Conservation (phyloP, 2,888 invertebrate genomes). For the Orchestes rusci region DNA sequence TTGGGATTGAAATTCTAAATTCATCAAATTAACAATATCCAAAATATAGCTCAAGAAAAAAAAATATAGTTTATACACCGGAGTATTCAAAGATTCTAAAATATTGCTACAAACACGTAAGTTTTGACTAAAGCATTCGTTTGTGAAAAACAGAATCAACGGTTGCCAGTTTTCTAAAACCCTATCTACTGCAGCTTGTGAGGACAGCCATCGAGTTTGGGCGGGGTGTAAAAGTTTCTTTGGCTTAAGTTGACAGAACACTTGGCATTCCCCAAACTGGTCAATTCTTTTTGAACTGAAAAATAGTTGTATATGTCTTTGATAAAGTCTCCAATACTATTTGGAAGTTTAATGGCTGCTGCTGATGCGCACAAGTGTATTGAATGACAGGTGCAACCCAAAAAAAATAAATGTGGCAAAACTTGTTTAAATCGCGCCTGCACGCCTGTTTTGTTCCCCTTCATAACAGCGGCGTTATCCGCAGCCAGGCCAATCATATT, state of each 20-base stretch:
- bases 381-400: constrained; percentile 12
- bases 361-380: constrained; percentile 12
- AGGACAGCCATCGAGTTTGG: constrained; percentile 14
- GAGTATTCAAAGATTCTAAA: constrained; percentile 1
- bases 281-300: constrained; percentile 3
- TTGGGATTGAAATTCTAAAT: constrained; percentile 16
- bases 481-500: constrained; percentile 10
- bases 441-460: constrained; percentile 6
- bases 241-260: constrained; percentile 13
- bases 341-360: constrained; percentile 9
- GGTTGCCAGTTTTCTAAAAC: constrained; percentile 10
- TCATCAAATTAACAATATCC: constrained; percentile 8
- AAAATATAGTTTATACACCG: constrained; percentile 10
- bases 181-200: constrained; percentile 10
- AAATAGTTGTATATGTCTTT: constrained; percentile 11
- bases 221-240: constrained; percentile 11
- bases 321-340: constrained; percentile 10
- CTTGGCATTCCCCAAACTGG: constrained; percentile 6
- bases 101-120: not conserved
- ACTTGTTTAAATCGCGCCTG: constrained; percentile 8
- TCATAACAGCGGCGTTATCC: constrained; percentile 14
- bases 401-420: constrained; percentile 9
- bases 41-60: constrained; percentile 9
- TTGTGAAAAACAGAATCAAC: constrained; percentile 12
- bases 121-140: constrained; percentile 6